These are phyloP conservation scores for Zosterops pallidus DNA, from an alignment of 2,113 vertebrate species.

Conservation along the genomic window DNA sequence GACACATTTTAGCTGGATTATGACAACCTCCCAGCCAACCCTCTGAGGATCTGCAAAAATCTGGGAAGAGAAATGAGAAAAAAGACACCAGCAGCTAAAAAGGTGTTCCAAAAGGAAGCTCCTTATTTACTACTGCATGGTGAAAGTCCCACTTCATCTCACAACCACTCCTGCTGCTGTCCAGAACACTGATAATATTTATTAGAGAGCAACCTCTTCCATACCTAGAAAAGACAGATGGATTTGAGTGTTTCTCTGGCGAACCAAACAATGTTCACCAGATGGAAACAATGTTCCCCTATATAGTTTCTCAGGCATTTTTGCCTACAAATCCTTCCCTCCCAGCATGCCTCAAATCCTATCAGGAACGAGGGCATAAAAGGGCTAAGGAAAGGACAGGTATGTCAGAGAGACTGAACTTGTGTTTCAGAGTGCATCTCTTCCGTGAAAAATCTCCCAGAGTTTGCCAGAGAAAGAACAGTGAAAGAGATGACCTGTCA, in stretches of 20 bases:
- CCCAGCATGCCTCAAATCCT: neutral
- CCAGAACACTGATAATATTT: neutral
- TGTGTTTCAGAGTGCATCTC: neutral
- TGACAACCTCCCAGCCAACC: neutral
- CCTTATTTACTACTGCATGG: neutral
- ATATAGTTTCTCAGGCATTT: conserved; percentile 18
- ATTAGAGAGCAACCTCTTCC: neutral
- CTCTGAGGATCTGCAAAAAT: neutral
- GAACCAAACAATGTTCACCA: conserved; percentile 24
- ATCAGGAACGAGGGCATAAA: conserved; percentile 11
- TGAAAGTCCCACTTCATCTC: neutral
- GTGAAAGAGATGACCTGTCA: neutral
- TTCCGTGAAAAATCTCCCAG: neutral
- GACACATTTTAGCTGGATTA: neutral
- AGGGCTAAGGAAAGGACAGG: neutral
- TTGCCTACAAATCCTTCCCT: conserved; percentile 16
- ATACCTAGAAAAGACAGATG: conserved; percentile 46
- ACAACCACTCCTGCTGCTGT: neutral
- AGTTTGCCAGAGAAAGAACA: neutral
- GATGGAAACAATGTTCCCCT: conserved; percentile 42
- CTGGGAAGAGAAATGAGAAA: neutral
- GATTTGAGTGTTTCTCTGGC: conserved; percentile 16
- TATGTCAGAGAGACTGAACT: neutral
- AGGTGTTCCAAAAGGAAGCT: neutral
- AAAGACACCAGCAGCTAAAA: neutral